Conservation (phyloP, 2,797 vertebrate genomes). For the Setipinna tenuifilis region DNA sequence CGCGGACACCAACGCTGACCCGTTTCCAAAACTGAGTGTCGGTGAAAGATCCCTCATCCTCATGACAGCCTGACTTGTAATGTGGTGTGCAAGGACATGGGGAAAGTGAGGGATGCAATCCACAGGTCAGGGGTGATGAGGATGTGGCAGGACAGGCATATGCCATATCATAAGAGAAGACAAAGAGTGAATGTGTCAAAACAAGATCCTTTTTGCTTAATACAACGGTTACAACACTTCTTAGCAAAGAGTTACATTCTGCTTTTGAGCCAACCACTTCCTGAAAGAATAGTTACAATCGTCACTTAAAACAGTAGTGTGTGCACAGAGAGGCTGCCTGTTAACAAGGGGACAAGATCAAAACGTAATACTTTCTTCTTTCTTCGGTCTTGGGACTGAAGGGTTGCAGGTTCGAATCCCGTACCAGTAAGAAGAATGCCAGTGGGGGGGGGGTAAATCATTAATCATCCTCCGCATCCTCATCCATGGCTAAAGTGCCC, state of each 20-base stretch:
- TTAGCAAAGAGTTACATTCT: too few relatives aligned
- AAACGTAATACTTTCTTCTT: too few relatives aligned
- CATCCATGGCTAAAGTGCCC: too few relatives aligned
- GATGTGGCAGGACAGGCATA: background rate
- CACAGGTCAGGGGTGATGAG: background rate
- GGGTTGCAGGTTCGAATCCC: too few relatives aligned
- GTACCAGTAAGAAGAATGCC: too few relatives aligned
- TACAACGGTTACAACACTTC: background rate
- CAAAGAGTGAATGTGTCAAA: background rate
- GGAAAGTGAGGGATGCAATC: background rate
- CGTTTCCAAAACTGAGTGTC: background rate
- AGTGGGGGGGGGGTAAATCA: too few relatives aligned
- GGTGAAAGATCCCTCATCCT: background rate
- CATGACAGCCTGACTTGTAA: background rate
- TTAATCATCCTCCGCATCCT: too few relatives aligned
- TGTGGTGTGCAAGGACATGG: background rate
- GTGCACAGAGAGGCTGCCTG: too few relatives aligned
- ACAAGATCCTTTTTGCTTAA: background rate
- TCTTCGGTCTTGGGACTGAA: too few relatives aligned
- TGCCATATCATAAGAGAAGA: background rate
- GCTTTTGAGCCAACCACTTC: background rate
- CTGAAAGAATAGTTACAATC: background rate
- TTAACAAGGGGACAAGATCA: too few relatives aligned
- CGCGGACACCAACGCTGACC: background rate
- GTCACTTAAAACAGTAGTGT: background rate